Evolutionary conservation across 2,797 vertebrate species (phyloP), one percentile per base, ranked within the genome.

Genomic region (Phoxinus dragarum): DNA sequence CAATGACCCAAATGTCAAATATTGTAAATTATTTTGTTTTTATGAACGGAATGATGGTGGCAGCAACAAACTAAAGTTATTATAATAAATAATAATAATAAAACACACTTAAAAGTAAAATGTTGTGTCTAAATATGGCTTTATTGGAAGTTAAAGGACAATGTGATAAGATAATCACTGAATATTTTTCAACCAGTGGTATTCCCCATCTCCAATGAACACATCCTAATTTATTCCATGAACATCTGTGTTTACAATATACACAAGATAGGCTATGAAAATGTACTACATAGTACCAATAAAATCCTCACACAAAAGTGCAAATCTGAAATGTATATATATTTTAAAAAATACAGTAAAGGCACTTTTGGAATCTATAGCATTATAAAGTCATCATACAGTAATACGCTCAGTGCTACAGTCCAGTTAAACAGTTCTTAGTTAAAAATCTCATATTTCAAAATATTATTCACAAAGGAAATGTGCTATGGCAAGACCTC

Each of bases 271-370:
- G 47, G 47, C 47, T 49, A 38, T 27, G 0, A 47, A 67, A 78
- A 36, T 69, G 3, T 12, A 59, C 64, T 40, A 42, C 64, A 78
- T 73, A 64, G 81, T 75, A 49, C 47, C 49, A 79, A 81, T 69
- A 85, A 67, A 44, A 77, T 49, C 44, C 21, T 49, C 19, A 84
- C 16, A 3, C 38, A 78, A 59, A 23, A 61, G 27, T 71, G 83
- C 75, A 71, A 71, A 84, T 42, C 64, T 44, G 7, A 71, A 47
- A 61, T 0, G 4, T 69, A 59, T 34, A 72, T 40, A 6, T 7
- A 17, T 40, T 4, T 6, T 3, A 16, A 4, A 47, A 66, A 59
- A 61, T 47, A 84, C 49, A 47, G 67, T 72, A 49, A 85, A 85
- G 54, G 75, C 75, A 80, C 31, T 44, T 72, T 67, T 76, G 66